A percentile compares a stretch with the other conserved stretches of the same genome.
phyloP scores from a whole-genome alignment of 1,140 invertebrate species.

The Octopus sinensis region DNA sequence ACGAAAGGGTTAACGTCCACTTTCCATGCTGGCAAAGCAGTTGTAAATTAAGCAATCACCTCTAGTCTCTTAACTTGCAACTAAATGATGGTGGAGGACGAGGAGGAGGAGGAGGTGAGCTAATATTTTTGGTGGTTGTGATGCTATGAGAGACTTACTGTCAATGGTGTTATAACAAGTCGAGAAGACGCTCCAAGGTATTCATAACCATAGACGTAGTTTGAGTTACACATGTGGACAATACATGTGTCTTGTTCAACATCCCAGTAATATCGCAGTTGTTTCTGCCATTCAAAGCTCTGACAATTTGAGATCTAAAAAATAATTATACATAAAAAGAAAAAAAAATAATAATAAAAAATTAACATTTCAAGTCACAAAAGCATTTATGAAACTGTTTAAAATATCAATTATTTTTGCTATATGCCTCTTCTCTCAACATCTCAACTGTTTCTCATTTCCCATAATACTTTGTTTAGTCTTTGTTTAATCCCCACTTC shows the following conservation, averaged over 20 bases:
- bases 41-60: no score
- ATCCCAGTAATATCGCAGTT: conserved; percentile 60
- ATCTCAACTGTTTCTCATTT: not conserved
- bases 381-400: no score
- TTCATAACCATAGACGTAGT: conserved; percentile 58
- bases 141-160: conserved; percentile 49
- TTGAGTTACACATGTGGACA: conserved; percentile 56
- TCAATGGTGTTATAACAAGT: conserved; percentile 59
- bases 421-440: not conserved
- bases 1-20: no score
- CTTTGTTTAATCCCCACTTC: no score
- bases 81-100: no score
- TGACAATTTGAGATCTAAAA: conserved; percentile 51
- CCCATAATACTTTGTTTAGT: no score
- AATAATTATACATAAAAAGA: conserved; percentile 1
- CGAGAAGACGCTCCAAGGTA: conserved; percentile 57
- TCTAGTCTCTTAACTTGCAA: no score
- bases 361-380: no score
- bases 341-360: not conserved
- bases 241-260: conserved; percentile 54
- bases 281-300: conserved; percentile 59
- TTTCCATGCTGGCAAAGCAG: no score
- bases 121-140: no score
- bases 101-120: no score
- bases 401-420: no score